Percentiles rank a stretch among this genome's conserved stretches.
Evolutionary conservation across 2,113 vertebrate species (phyloP).

Genomic region (Dicrurus megarhynchus): DNA sequence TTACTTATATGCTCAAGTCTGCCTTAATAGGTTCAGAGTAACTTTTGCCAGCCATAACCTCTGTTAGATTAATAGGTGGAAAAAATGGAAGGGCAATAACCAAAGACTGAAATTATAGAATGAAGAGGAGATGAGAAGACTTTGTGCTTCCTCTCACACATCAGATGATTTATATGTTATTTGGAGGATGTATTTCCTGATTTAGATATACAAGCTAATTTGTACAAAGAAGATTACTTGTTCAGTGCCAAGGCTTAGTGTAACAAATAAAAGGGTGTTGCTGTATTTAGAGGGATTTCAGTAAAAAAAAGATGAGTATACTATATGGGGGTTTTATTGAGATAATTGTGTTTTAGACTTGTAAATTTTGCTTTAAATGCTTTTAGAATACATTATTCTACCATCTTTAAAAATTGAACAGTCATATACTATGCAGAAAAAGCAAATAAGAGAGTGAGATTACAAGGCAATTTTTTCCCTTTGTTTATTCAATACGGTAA

Average conservation of each 20-base stretch:
- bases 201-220: not conserved
- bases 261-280: not conserved
- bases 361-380: not conserved
- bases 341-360: not conserved
- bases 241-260: not conserved
- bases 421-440: not conserved
- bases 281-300: not conserved
- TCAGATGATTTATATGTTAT: not conserved
- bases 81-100: not conserved
- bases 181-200: not conserved
- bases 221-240: not conserved
- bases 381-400: not conserved
- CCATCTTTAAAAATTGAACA: not conserved
- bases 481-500: not conserved
- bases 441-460: not conserved
- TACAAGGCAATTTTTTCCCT: not conserved
- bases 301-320: not conserved
- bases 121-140: not conserved
- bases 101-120: not conserved
- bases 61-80: not conserved
- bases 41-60: not conserved
- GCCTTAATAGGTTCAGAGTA: not conserved
- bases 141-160: not conserved
- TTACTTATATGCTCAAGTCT: not conserved
- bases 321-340: not conserved